Percentiles rank a stretch among this genome's conserved stretches.
These are phyloP conservation scores for Brachionus sp. DNA, from an alignment of 1,140 invertebrate genomes.

Conservation along the genomic window DNA sequence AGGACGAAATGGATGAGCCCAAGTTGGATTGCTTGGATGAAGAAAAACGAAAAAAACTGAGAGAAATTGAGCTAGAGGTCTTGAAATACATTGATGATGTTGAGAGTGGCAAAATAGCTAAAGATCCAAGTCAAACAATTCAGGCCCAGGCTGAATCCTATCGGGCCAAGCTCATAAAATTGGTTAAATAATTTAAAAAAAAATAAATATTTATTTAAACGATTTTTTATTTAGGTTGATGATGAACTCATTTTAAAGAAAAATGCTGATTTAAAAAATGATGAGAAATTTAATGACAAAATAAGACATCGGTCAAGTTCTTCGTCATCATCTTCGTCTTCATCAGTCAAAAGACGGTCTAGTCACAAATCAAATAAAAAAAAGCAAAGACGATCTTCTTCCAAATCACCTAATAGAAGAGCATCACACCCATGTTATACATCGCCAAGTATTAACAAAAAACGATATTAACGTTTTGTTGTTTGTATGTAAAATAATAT, in stretches of 20 bases:
- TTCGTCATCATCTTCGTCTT: neutral
- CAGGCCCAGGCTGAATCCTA: neutral
- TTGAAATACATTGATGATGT: conserved; percentile 23
- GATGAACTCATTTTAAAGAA: neutral
- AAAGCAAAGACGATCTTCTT: neutral
- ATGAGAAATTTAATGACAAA: neutral
- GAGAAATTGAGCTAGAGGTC: conserved; percentile 22
- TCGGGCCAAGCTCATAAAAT: neutral
- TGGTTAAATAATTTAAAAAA: neutral
- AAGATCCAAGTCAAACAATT: neutral
- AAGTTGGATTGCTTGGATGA: neutral
- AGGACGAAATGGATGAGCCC: neutral
- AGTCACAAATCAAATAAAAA: conserved; percentile 6
- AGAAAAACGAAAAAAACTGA: conserved; percentile 6
- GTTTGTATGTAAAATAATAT: neutral
- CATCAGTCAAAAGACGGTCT: neutral
- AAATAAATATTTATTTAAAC: neutral
- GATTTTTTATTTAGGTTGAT: neutral
- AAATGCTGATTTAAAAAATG: neutral
- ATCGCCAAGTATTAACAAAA: neutral
- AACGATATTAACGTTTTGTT: neutral
- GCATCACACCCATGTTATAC: neutral
- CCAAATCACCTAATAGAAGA: neutral
- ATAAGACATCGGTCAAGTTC: neutral
- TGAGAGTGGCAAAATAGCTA: neutral